These are phyloP conservation scores for Sesamia inferens DNA, from an alignment of 2,888 invertebrate species.

Conservation along the genomic window DNA sequence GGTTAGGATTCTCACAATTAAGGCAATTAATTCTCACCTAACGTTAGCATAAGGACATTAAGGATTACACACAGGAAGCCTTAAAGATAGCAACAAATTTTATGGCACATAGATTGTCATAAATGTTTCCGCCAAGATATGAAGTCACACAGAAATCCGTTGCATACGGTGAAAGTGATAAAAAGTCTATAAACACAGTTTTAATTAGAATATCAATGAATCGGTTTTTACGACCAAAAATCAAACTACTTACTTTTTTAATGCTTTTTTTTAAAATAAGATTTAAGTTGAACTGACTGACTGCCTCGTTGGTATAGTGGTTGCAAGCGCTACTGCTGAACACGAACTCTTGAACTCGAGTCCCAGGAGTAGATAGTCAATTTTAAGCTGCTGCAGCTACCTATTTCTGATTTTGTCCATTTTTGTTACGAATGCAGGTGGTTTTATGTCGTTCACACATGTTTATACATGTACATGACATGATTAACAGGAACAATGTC, in stretches of 20 bases:
- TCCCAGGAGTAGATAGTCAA: no score
- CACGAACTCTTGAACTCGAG: background rate
- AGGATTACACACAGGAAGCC: conserved; percentile 37
- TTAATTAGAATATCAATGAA: conserved; percentile 18
- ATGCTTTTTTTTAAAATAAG: no score
- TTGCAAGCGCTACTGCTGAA: background rate
- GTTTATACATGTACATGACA: no score
- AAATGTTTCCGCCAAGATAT: conserved; percentile 37
- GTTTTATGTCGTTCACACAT: no score
- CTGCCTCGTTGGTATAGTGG: background rate
- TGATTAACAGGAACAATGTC: no score
- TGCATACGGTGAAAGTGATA: conserved; percentile 41
- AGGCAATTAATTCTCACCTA: conserved; percentile 24
- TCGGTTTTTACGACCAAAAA: background rate
- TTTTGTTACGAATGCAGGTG: no score
- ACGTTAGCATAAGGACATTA: conserved; percentile 25
- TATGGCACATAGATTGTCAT: conserved; percentile 37
- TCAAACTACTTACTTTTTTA: background rate
- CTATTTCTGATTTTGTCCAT: no score
- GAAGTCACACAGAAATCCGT: conserved; percentile 4
- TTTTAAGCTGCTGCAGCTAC: no score
- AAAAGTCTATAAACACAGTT: background rate
- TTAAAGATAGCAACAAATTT: conserved; percentile 45
- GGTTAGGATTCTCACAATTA: conserved; percentile 3
- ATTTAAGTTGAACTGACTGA: background rate